phyloP scores from a whole-genome alignment of 1,140 invertebrate genomes.

The Euwallacea fornicatus region DNA sequence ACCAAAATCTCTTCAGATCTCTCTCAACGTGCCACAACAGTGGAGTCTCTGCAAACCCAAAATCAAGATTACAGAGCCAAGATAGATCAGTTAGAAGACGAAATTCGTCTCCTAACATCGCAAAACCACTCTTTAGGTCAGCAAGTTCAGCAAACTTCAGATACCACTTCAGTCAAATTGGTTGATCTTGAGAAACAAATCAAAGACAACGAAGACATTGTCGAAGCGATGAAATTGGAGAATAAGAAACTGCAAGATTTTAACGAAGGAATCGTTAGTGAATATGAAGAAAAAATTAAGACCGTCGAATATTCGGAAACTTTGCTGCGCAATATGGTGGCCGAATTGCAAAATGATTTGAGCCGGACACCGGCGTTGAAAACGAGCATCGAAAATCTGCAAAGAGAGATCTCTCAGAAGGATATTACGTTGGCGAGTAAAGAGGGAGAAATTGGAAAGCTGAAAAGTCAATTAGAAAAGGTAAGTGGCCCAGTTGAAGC shows the following conservation, averaged over 20 bases:
- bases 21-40: conserved; percentile 2
- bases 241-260: conserved; percentile 8
- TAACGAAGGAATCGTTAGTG: conserved; percentile 8
- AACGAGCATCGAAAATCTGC: conserved; percentile 1
- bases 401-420: conserved; percentile 15
- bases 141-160: not conserved
- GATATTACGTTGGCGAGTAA: conserved; percentile 16
- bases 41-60: conserved; percentile 28
- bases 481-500: not conserved
- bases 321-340: conserved; percentile 18
- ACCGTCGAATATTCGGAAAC: conserved; percentile 15
- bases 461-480: conserved; percentile 34
- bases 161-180: not conserved
- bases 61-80: conserved; percentile 29
- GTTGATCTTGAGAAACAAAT: conserved; percentile 28
- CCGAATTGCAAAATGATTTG: conserved; percentile 20
- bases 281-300: conserved; percentile 19
- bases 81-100: conserved; percentile 20
- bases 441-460: conserved; percentile 20
- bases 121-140: conserved; percentile 19
- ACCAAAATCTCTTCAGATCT: conserved; percentile 6
- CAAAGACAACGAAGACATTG: conserved; percentile 14
- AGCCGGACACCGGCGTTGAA: conserved; percentile 5
- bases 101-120: conserved; percentile 9
- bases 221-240: conserved; percentile 5